Conservation (phyloP, 2,113 vertebrate genomes). For the Sinosuthora webbiana region DNA sequence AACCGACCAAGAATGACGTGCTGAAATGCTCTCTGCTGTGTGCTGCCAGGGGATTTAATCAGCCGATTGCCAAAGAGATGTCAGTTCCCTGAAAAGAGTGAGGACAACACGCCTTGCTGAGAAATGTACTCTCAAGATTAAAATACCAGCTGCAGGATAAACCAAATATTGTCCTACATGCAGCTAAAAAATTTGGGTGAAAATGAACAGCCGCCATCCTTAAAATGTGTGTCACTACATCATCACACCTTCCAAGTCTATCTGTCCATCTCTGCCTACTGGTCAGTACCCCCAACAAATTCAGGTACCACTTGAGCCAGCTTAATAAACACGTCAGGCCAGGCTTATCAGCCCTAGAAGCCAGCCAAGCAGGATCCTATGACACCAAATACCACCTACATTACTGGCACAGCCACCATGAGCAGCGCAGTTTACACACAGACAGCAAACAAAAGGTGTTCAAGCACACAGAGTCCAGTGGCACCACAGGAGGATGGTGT, state of each 20-base stretch:
- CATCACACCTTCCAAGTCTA: neutral
- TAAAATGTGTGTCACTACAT: neutral
- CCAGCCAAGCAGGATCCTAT: neutral
- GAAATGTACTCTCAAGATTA: constrained; percentile 26
- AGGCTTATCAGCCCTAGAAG: neutral
- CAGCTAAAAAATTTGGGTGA: neutral
- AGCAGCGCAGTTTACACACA: neutral
- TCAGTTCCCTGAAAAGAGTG: constrained; percentile 41
- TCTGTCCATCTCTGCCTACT: neutral
- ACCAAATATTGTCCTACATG: neutral
- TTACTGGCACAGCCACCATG: accelerated
- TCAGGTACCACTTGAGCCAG: neutral
- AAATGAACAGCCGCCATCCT: neutral
- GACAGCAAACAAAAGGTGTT: neutral
- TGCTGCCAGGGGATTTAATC: constrained; percentile 54
- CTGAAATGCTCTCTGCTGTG: constrained; percentile 30
- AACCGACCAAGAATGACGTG: neutral
- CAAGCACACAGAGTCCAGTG: neutral
- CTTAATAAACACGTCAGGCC: neutral
- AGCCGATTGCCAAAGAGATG: constrained; percentile 51
- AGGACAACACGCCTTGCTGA: constrained; percentile 38
- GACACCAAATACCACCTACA: neutral
- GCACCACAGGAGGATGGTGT: neutral
- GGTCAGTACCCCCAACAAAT: neutral
- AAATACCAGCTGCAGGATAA: constrained; percentile 29